A percentile compares a stretch with the other conserved stretches of the same genome.
Conservation (phyloP, 2,113 vertebrate genomes). For the Saguinus midas region DNA sequence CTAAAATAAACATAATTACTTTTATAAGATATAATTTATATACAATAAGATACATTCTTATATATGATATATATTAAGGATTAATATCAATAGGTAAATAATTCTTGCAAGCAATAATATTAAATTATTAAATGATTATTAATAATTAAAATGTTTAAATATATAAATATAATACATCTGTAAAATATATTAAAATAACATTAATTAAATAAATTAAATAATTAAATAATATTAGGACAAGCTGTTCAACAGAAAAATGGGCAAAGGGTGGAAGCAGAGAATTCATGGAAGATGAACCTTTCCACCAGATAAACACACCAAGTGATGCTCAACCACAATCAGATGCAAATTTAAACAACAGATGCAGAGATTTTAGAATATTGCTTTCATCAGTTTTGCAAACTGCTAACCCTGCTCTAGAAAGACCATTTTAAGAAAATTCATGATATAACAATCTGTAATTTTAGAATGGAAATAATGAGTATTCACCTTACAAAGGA, state of each 20-base stretch:
- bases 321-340: background rate
- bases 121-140: background rate
- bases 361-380: background rate
- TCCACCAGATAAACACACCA: background rate
- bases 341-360: background rate
- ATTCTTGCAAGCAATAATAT: background rate
- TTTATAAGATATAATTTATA: conserved; percentile 12
- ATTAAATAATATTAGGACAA: background rate
- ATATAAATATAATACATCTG: background rate
- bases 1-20: conserved; percentile 2
- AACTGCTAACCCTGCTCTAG: background rate
- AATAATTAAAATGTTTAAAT: background rate
- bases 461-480: background rate
- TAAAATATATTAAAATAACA: background rate
- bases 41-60: background rate
- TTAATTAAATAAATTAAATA: background rate
- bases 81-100: conserved; percentile 17
- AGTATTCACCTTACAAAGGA: background rate
- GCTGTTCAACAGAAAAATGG: background rate
- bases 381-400: background rate
- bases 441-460: background rate
- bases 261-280: background rate
- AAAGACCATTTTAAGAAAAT: conserved; percentile 28
- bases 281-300: background rate
- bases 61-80: background rate